Base-by-base conservation (phyloP, 1,140 invertebrate species). In the Bombus confusus region DNA sequence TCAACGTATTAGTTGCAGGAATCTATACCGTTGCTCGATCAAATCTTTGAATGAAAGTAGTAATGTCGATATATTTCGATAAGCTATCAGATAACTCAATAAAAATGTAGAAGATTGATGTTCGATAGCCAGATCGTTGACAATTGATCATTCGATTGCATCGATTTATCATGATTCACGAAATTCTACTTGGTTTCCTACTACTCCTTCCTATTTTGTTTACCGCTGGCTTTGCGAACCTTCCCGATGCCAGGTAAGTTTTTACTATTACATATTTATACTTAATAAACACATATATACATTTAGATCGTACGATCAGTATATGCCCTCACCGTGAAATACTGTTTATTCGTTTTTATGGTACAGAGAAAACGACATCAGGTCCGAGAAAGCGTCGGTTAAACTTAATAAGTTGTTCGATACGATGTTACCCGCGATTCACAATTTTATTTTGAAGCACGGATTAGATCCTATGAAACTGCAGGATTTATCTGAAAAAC, bases 321-420 rank as follows among this genome's bases (percentile, higher is more conserved):
- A 43, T 1, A 43, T 41, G 18, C 37, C 9, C 5, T 91, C 0
- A 74, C 62, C 0, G 2, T 91, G 3, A 84, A 93, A 28, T 52
- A 25, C 25, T 1, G 72, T 37, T 37, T 37, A 37, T 37, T 2
- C 34, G 41, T 22, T 59, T 52, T 43, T 62, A 34, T 2, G 18
- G 15, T 22, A 9, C 13, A 76, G 66, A 75, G 22, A 3, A 9
- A 47, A 62, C 6, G 1, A 52, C 28, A 12, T 4, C 3, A 0
- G 0, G 5, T 22, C 28, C 0, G 39, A 15, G 3, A 34, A 1
- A 1, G 2, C 13, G 3, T 62, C 34, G 31, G 66, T 57, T 0
- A 79, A 86, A 3, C 15, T 92, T 18, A 71, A 92, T 37, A 43
- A 86, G 0, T 0, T 86, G 8, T 66, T 92, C 37, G 91, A 92